Evolutionary conservation across 2,888 invertebrate genomes (phyloP), one percentile per base, ranked within the genome.

Genomic region (Gerris lacustris): DNA sequence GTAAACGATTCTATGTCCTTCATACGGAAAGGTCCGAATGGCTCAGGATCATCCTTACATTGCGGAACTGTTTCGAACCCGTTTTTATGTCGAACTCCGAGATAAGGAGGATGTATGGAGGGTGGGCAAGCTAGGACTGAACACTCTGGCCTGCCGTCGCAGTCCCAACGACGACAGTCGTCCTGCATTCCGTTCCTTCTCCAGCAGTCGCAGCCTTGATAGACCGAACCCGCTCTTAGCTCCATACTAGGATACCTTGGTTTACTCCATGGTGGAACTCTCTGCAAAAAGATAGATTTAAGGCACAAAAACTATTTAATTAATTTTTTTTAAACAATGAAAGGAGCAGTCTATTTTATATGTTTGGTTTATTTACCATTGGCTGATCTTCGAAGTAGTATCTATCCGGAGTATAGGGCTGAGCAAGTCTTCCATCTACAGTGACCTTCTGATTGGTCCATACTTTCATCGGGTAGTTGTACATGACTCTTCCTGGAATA

Each of bases 181-280:
- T 86, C 85, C 77, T 86, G 86, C 47, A 86, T 80, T 43, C 86
- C 86, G 75, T 86, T 85, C 71, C 85, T 83, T 75, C 84, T 84
- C 72, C 84, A 82, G 77, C 86, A 86, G 76, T 84, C 83, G 76
- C 86, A 86, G 75, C 85, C 84, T 72, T 83, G 82, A 77, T 83
- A 83, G 80, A 85, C 82, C 64, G 83, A 79, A 43, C 85, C 83
- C 72, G 83, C 84, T 47, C 85, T 82, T 73, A 86, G 79, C 77
- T 85, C 85, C 71, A 84, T 82, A 77, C 73, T 73, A 44, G 69
- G 71, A 62, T 71, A 71, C 44, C 76, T 70, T 7, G 75, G 75
- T 31, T 71, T 72, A 67, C 72, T 69, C 75, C 75, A 75, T 5
- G 75, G 75, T 6, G 75, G 73, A 11, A 73, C 71, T 31, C 73